phyloP scores from a whole-genome alignment of 2,113 vertebrate genomes.

The Gobio gobio region DNA sequence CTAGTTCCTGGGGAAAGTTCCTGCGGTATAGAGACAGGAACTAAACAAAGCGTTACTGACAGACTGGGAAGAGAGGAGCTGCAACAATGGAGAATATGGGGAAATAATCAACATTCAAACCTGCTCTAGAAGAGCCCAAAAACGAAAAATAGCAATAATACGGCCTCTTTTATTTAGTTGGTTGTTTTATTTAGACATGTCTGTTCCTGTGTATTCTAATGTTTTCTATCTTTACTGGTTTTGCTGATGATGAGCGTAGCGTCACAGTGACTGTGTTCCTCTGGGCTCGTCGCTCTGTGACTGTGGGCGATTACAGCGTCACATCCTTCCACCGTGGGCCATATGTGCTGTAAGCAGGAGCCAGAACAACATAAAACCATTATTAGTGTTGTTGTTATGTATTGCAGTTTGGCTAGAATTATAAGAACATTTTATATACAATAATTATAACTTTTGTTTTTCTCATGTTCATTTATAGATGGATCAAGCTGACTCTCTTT shows the following conservation, averaged over 20 bases:
- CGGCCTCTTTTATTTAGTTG: neutral
- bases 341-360: conserved; percentile 86
- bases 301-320: conserved; percentile 83
- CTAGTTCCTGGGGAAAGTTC: too few species aligned
- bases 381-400: neutral
- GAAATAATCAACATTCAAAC: too few species aligned
- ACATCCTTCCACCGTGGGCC: conserved; percentile 86
- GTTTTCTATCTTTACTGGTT: neutral
- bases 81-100: too few species aligned
- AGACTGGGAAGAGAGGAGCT: too few species aligned
- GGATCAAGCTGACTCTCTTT: neutral
- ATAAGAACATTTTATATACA: neutral
- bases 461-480: neutral
- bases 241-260: conserved; percentile 66
- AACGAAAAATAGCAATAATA: too few species aligned
- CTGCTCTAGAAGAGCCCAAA: too few species aligned
- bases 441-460: neutral
- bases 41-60: too few species aligned
- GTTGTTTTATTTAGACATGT: neutral
- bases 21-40: too few species aligned
- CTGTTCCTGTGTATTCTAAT: neutral
- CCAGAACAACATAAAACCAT: conserved; percentile 64
- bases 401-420: neutral
- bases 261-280: conserved; percentile 82
- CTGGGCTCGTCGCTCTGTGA: conserved; percentile 75